These are phyloP conservation scores for Rhynchopsitta pachyrhyncha DNA, from an alignment of 2,113 vertebrate genomes.

Conservation along the genomic window DNA sequence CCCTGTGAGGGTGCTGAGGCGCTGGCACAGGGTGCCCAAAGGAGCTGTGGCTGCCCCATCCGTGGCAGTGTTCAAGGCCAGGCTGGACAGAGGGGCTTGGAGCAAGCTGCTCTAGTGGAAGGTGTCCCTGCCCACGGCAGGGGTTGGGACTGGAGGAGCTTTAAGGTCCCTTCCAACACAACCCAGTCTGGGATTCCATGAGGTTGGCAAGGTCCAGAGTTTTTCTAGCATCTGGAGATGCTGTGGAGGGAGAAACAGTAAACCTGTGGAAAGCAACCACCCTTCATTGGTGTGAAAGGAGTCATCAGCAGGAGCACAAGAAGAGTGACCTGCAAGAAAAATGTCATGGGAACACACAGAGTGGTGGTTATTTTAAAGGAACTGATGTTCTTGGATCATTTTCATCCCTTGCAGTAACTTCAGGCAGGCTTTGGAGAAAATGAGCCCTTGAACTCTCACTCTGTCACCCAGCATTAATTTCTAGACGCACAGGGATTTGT, in stretches of 20 bases:
- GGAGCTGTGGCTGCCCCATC: too few species aligned
- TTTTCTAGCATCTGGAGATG: not conserved
- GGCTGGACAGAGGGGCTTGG: not conserved
- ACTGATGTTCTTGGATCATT: not conserved
- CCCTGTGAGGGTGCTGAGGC: too few species aligned
- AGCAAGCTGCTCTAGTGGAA: not conserved
- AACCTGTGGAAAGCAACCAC: not conserved
- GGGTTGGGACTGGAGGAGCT: not conserved
- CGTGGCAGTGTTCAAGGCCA: too few species aligned
- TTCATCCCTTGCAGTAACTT: not conserved
- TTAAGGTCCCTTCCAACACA: not conserved
- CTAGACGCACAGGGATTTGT: not conserved
- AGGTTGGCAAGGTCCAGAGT: not conserved
- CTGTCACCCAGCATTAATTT: not conserved
- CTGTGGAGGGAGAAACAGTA: not conserved
- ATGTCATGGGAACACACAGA: not conserved
- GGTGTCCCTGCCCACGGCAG: not conserved
- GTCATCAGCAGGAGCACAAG: not conserved
- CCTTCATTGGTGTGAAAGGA: not conserved
- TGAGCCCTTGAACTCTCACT: not conserved
- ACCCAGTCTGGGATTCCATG: rapidly evolving
- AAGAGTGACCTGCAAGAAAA: not conserved
- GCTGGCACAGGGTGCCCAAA: too few species aligned
- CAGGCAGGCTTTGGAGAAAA: not conserved
- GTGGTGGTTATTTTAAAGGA: not conserved